Base-by-base conservation (phyloP, 2,113 vertebrate genomes). In the Picathartes gymnocephalus region DNA sequence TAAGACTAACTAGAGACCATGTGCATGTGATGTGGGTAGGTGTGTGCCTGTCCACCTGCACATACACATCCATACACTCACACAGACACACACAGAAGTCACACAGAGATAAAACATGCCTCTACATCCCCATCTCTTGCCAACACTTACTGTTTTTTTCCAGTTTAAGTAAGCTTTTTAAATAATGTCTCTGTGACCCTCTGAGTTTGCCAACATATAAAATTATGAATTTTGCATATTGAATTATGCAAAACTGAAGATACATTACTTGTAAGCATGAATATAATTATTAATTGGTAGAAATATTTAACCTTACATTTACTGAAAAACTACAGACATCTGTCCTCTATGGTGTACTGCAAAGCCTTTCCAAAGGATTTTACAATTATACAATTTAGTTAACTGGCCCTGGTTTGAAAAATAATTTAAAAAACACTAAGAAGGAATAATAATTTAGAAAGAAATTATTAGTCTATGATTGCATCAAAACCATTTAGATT, bases 271-370 rank as follows among this genome's bases (percentile, higher is more conserved):
- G 37, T 91, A 93, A 86, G 37, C 33, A 93, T 76, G 53, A 60
- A 78, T 45, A 35, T 76, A 70, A 86, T 97, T 66, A 88, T 87
- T 94, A 95, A 96, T 95, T 97, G 82, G 94, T 93, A 93, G 58
- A 69, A 72, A 81, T 35, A 84, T 89, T 94, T 92, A 77, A 88
- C 80, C 24, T 62, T 48, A 79, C 45, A 4, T 88, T 80, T 85
- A 53, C 60, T 87, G 53, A 61, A 80, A 51, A 15, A 50, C 6
- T 37, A 21, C 33, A 65, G 28, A 60, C 8, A 2, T 35, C 30
- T 70, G n/a, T 27, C 35, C 58, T 58, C 48, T 54, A 15, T 51
- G 24, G 33, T 80, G 40, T 33, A 61, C 37, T 90, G 33, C 37
- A 81, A 51, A 94, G 42, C 15, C 64, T 53, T 83, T 88, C 60